Evolutionary conservation across 2,113 vertebrate genomes (phyloP), one percentile per base, ranked within the genome.

Genomic region (Poicephalus meyeri): DNA sequence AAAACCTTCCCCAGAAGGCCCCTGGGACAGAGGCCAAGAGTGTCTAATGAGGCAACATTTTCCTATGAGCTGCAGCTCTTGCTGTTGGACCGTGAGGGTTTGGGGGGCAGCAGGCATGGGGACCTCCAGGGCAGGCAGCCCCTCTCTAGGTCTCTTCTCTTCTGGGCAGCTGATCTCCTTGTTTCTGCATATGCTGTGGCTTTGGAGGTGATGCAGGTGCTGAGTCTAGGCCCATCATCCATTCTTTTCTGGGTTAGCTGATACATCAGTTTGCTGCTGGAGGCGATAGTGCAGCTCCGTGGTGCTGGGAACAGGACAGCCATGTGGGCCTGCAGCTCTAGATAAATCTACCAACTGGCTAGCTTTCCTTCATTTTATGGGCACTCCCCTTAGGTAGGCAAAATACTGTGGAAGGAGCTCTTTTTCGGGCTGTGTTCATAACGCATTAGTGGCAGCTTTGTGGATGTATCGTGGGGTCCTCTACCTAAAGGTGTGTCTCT

Each of bases 1-100:
- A 81, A 72, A 92, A 10, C 25, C 61, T 77, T 90, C 66, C 94
- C 82, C 76, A 58, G 66, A 88, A 71, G 64, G 92, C 90, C 85
- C 39, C 87, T 94, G 87, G 89, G 78, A 85, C 33, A 20, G 56
- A 76, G 49, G 84, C 91, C 93, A 96, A 56, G 49, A 91, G 66
- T 3, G 3, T 79, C 73, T 91, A 81, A 89, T 56, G 85, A 96
- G 74, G 81, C 79, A 69, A 86, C 76, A 81, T 89, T 86, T 87
- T 84, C 69, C 81, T 69, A 20, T 88, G 81, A 86, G 71, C 76
- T 89, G 79, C 63, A 53, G 74, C 33, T 39, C 56, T 68, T 91
- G 47, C 42, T 76, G 28, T 53, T 58, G 50, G 69, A 89, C 50
- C 13, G 12, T 42, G 58, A 72, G 61, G 33, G 85, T n/a, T 61